These are phyloP conservation scores for Oreohelix idahoensis DNA, from an alignment of 1,140 invertebrate genomes.

Conservation along the genomic window DNA sequence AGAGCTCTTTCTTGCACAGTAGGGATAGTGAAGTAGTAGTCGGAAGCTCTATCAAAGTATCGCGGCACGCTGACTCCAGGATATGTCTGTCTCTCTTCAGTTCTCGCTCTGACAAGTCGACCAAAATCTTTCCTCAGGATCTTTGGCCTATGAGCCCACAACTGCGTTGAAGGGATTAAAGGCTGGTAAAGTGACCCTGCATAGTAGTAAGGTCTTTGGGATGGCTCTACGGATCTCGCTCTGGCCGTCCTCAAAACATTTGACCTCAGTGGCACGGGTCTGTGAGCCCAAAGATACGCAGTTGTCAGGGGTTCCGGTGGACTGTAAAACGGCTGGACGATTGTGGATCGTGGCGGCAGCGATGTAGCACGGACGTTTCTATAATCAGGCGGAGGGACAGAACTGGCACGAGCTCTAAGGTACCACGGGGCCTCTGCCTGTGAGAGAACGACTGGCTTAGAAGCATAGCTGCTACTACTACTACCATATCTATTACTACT, in stretches of 20 bases:
- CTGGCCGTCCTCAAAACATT: constrained; percentile 12
- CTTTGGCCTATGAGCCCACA: constrained; percentile 30
- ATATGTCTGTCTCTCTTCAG: not conserved
- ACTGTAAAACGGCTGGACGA: not conserved
- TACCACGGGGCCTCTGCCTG: constrained; percentile 25
- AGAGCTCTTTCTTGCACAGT: constrained; percentile 14
- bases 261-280: not conserved
- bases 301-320: not conserved
- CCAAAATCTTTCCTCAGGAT: constrained; percentile 12
- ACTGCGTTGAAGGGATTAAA: not conserved
- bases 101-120: constrained; percentile 2
- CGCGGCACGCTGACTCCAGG: constrained; percentile 18
- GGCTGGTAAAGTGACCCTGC: not conserved
- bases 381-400: constrained; percentile 15
- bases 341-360: not conserved
- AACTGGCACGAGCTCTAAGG: constrained; percentile 25
- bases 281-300: constrained; percentile 26
- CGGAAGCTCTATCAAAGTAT: constrained; percentile 10
- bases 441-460: constrained; percentile 39
- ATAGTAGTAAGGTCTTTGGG: not conserved
- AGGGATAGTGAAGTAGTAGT: constrained; percentile 23
- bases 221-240: constrained; percentile 23
- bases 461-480: constrained; percentile 12
- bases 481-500: not conserved
- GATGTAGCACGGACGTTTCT: constrained; percentile 1